phyloP scores from a whole-genome alignment of 2,113 vertebrate genomes.

The Thymallus thymallus region DNA sequence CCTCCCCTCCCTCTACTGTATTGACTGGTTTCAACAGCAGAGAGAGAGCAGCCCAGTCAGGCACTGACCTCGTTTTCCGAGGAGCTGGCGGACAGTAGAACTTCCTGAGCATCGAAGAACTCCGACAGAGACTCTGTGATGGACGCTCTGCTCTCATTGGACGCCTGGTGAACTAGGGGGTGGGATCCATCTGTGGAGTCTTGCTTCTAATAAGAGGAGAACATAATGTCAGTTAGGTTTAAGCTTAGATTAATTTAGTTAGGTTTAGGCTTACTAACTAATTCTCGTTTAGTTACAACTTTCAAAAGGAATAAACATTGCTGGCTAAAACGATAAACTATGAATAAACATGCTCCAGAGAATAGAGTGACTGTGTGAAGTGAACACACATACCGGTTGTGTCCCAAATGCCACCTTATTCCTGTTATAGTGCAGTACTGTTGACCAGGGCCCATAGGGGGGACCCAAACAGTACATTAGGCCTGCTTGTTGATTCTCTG shows the following conservation, averaged over 20 bases:
- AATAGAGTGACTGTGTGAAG: not conserved
- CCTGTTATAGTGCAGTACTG: too few relatives aligned
- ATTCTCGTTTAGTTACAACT: not conserved
- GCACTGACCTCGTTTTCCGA: constrained; percentile 93
- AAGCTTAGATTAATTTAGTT: not conserved
- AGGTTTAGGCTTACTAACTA: not conserved
- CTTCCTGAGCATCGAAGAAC: constrained; percentile 97
- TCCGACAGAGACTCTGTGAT: constrained; percentile 92
- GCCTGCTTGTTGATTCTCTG: not conserved
- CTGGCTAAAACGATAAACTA: not conserved
- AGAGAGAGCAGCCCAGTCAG: not conserved
- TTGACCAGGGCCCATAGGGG: too few relatives aligned
- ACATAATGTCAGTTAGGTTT: constrained; percentile 35
- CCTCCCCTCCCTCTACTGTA: not conserved
- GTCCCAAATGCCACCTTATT: too few relatives aligned
- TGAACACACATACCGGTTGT: too few relatives aligned
- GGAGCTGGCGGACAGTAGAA: constrained; percentile 92
- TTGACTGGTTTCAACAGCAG: too few relatives aligned
- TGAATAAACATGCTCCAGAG: too few relatives aligned
- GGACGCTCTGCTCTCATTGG: constrained; percentile 91
- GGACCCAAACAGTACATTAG: too few relatives aligned
- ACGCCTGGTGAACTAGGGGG: constrained; percentile 87
- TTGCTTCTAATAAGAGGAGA: constrained; percentile 73
- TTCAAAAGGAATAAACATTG: not conserved
- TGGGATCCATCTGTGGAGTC: constrained; percentile 77